Conservation (phyloP, 2,797 vertebrate genomes). For the Enteromius radiatus region DNA sequence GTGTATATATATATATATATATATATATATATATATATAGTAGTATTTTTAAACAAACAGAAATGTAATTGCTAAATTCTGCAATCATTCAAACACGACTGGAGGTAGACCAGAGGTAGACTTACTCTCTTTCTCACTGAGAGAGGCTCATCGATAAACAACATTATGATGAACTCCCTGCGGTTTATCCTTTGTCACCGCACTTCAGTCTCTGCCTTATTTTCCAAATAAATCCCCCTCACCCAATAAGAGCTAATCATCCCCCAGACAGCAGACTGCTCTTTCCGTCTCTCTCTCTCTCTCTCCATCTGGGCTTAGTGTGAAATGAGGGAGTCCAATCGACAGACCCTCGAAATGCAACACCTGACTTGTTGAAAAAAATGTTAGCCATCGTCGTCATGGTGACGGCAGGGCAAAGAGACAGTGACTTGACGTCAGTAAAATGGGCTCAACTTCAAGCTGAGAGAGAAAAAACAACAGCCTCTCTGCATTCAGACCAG, state of each 20-base stretch:
- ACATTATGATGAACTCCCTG: conserved; percentile 26
- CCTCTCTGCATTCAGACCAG: conserved; percentile 58
- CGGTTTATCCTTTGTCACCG: conserved; percentile 20
- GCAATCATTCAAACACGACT: background rate
- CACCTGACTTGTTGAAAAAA: conserved; percentile 77
- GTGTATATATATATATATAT: background rate
- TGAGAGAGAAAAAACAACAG: conserved; percentile 64
- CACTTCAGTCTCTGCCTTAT: conserved; percentile 26
- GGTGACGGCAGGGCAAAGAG: conserved; percentile 75
- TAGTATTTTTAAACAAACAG: background rate
- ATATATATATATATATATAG: background rate
- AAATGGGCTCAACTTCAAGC: conserved; percentile 72
- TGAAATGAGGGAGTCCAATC: conserved; percentile 73
- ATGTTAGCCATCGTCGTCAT: conserved; percentile 79
- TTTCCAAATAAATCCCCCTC: conserved; percentile 46
- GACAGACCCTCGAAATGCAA: conserved; percentile 78
- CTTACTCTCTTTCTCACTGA: conserved; percentile 4
- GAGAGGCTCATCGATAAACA: background rate
- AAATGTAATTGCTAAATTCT: background rate
- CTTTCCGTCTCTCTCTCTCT: conserved; percentile 22
- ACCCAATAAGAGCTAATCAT: conserved; percentile 49
- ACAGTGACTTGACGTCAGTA: conserved; percentile 73
- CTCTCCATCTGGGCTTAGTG: conserved; percentile 60
- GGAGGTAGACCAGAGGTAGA: background rate
- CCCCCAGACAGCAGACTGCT: conserved; percentile 39